phyloP scores from a whole-genome alignment of 2,113 vertebrate genomes.

The Emydocephalus ijimae region DNA sequence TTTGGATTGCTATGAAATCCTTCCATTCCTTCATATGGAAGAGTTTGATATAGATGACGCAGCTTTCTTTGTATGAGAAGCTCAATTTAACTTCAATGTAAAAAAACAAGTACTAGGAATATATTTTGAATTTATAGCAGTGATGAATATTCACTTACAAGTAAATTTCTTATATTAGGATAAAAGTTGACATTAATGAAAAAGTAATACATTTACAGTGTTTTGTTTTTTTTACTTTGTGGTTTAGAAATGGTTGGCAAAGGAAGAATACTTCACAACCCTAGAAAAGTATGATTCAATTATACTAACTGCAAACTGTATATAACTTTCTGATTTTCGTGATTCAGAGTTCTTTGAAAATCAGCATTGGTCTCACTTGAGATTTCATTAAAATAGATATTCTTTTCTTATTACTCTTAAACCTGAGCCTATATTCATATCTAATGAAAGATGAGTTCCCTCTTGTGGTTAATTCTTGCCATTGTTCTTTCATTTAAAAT shows the following conservation, averaged over 20 bases:
- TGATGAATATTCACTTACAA: background rate
- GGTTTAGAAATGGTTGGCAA: background rate
- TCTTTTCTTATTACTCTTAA: background rate
- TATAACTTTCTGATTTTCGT: background rate
- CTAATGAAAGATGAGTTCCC: background rate
- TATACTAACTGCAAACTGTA: background rate
- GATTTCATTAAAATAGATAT: slow-evolving; percentile 11
- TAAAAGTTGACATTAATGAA: slow-evolving; percentile 13
- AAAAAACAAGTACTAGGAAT: background rate
- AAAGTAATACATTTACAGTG: slow-evolving; percentile 2
- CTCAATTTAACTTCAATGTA: slow-evolving; percentile 31
- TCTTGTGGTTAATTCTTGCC: slow-evolving; percentile 15
- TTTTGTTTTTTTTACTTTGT: background rate
- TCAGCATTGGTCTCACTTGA: slow-evolving; percentile 8
- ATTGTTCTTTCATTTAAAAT: background rate
- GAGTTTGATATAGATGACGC: background rate
- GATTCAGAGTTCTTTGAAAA: slow-evolving; percentile 13
- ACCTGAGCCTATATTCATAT: background rate
- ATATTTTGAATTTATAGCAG: background rate
- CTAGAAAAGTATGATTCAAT: background rate
- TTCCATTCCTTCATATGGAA: slow-evolving; percentile 4
- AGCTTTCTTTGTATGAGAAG: background rate
- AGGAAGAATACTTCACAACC: background rate
- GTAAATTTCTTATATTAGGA: slow-evolving; percentile 7
- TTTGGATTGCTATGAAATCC: slow-evolving; percentile 21